Base-by-base conservation (phyloP, 2,888 invertebrate species). In the Pachliopta kotzebuea region DNA sequence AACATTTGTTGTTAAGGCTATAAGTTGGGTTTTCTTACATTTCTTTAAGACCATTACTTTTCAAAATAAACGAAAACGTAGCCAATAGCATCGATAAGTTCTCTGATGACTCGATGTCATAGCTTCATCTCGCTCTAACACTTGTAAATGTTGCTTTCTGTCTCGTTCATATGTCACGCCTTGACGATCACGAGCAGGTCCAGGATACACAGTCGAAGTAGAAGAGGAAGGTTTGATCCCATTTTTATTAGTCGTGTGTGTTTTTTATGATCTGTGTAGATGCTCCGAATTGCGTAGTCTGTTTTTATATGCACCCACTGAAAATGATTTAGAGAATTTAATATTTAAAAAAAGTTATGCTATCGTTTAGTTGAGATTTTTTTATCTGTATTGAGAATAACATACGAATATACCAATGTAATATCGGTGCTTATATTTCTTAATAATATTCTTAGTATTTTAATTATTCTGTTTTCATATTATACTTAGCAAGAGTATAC, bases 71-170 rank as follows among this genome's bases (percentile, higher is more conserved):
- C 8, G 14, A 37, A 3, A 14, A 14, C 14, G 14, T 37, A 37
- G 11, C 1, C 3, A 37, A 37, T 2, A 37, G 37, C 14, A 37
- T 37, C 20, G 61, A n/a, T 54, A 55, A 23, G 61, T 67, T 59
- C 29, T 68, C 63, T 68, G 62, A 56, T 42, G 56, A 74, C 65
- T 67, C 66, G 68, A 67, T 70, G 71, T 76, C 71, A 71, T 80
- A 77, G 81, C 79, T 80, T 79, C 74, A 78, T 88, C 84, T 77
- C 75, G 89, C 90, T 87, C 88, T 91, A 90, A 90, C 90, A 83
- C 85, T 70, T 90, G 88, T 90, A 90, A 83, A 86, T 86, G 90
- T 90, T 79, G 90, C 90, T 90, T 90, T 88, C 84, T 88, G 88
- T 90, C 89, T 88, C 86, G 85, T 83, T 80, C 74, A 75, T 81